These are phyloP conservation scores for Ethmia dodecea DNA, from an alignment of 2,888 invertebrate genomes.

Conservation along the genomic window DNA sequence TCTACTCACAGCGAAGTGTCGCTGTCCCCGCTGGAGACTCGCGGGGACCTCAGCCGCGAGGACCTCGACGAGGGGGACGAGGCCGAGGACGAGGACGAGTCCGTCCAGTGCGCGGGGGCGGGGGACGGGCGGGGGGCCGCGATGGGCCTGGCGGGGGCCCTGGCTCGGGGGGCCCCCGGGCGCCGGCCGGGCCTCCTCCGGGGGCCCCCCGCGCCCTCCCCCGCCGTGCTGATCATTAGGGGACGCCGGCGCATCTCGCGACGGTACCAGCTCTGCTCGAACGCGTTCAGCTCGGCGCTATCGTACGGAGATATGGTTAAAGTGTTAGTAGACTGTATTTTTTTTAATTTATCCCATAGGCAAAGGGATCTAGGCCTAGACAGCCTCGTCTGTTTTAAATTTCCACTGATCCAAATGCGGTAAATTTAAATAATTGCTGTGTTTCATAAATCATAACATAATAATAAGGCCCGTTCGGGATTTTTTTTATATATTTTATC, in stretches of 20 bases:
- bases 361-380: too few species aligned
- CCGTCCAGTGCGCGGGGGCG: constrained; percentile 12
- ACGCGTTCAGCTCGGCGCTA: constrained; percentile 65
- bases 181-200: constrained; percentile 17
- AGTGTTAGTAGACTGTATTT: not conserved
- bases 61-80: constrained; percentile 25
- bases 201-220: constrained; percentile 30
- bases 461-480: too few species aligned
- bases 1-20: not conserved
- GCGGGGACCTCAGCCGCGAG: constrained; percentile 13
- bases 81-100: constrained; percentile 20
- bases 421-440: too few species aligned
- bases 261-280: constrained; percentile 82
- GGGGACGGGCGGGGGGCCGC: constrained; percentile 14
- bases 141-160: constrained; percentile 5
- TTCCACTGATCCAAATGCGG: too few species aligned
- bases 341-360: too few species aligned
- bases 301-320: not conserved
- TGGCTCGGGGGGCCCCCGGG: constrained; percentile 15
- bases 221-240: constrained; percentile 81
- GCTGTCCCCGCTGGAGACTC: not conserved
- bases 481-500: too few species aligned
- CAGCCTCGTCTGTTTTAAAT: too few species aligned
- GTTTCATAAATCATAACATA: too few species aligned
- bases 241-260: constrained; percentile 88